phyloP scores from a whole-genome alignment of 2,888 invertebrate genomes.

The Cephus pygmeus region DNA sequence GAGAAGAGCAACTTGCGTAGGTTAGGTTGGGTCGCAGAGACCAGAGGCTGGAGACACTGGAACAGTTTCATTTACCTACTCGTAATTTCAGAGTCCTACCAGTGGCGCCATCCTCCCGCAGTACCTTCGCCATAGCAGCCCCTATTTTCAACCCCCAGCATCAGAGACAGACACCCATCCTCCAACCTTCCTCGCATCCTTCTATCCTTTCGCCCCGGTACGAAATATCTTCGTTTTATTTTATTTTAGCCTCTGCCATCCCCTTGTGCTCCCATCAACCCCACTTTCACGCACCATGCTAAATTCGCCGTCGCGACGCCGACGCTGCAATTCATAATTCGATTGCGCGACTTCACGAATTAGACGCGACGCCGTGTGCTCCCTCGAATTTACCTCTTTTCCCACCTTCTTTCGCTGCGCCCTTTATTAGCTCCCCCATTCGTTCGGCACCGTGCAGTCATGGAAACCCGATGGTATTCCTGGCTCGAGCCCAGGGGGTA shows the following conservation, averaged over 20 bases:
- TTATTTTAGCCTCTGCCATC: conserved; percentile 14
- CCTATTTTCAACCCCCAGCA: neutral
- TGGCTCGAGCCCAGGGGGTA: neutral
- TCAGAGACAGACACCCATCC: neutral
- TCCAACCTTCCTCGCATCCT: neutral
- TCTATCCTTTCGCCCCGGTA: conserved; percentile 19
- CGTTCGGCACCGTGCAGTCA: neutral
- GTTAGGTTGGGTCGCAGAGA: conserved; percentile 20
- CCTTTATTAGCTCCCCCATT: neutral
- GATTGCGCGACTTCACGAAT: neutral
- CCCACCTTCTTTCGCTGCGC: neutral
- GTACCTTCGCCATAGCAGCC: neutral
- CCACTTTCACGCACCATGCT: neutral
- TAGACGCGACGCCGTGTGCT: neutral
- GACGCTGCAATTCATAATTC: neutral
- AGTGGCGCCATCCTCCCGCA: conserved; percentile 10
- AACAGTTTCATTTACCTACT: conserved; percentile 50
- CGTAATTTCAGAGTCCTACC: conserved; percentile 39
- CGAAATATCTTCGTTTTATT: conserved; percentile 43
- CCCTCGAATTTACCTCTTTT: neutral
- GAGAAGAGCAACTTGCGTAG: conserved; percentile 24
- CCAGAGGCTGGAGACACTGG: conserved; percentile 34
- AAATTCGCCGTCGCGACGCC: neutral
- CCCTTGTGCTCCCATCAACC: too few relatives aligned
- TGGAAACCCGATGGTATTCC: neutral